These are phyloP conservation scores for Nyctalus aviator DNA, from an alignment of 2,797 vertebrate genomes.

Conservation along the genomic window DNA sequence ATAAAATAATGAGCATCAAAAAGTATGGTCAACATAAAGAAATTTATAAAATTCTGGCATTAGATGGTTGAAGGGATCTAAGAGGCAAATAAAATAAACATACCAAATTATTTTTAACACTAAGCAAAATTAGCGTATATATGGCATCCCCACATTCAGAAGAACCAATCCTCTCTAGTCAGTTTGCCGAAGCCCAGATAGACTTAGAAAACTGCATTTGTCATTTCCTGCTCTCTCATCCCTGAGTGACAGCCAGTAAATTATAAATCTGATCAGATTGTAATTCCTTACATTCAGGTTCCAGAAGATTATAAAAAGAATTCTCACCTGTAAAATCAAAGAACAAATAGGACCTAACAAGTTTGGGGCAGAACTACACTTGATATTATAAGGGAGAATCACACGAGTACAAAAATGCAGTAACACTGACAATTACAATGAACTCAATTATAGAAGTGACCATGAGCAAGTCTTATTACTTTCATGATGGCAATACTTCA, in stretches of 20 bases:
- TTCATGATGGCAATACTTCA: conserved; percentile 37
- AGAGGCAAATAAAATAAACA: not conserved
- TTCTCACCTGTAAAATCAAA: not conserved
- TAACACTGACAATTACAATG: conserved; percentile 4
- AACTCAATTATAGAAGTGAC: conserved; percentile 13
- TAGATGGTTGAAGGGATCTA: not conserved
- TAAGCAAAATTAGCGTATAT: not conserved
- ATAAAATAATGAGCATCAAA: not conserved
- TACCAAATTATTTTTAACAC: not conserved
- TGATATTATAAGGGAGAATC: not conserved
- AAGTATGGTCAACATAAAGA: not conserved
- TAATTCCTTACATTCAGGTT: not conserved
- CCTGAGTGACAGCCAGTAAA: not conserved
- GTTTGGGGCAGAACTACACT: not conserved
- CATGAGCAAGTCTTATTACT: conserved; percentile 28
- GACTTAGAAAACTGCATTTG: not conserved
- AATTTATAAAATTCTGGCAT: not conserved
- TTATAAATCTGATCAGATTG: not conserved
- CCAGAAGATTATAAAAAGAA: not conserved
- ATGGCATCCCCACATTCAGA: not conserved
- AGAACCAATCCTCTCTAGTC: not conserved
- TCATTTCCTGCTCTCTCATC: not conserved
- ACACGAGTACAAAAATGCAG: conserved; percentile 5
- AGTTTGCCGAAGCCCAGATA: not conserved
- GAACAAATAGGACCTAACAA: not conserved